Evolutionary conservation across 2,888 invertebrate species (phyloP).

Genomic region (Lypha dubia): DNA sequence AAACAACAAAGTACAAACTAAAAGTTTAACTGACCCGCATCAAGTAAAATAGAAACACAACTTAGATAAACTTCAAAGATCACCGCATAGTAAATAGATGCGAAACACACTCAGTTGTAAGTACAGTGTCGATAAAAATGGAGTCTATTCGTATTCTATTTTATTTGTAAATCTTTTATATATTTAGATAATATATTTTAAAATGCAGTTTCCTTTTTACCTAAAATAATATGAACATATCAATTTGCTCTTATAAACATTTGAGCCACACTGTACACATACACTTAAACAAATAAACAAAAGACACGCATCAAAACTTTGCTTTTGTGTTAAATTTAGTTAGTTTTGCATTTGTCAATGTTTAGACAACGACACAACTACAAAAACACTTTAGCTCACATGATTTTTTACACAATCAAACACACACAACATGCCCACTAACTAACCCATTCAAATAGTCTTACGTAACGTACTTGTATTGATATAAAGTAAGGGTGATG

Average conservation of each 20-base stretch:
- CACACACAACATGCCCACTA: no score
- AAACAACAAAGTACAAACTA: slow-evolving; percentile 54
- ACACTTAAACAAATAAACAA: slow-evolving; percentile 46
- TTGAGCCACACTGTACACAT: background rate
- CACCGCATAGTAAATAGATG: slow-evolving; percentile 56
- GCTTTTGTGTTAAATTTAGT: slow-evolving; percentile 69
- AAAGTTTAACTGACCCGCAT: slow-evolving; percentile 66
- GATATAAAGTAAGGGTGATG: slow-evolving; percentile 32
- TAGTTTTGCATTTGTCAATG: slow-evolving; percentile 71
- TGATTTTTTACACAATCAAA: background rate
- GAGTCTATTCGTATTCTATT: no score
- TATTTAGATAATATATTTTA: no score
- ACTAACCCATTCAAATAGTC: background rate
- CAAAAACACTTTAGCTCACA: slow-evolving; percentile 34
- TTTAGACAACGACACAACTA: slow-evolving; percentile 63
- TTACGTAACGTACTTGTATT: background rate
- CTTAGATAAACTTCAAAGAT: slow-evolving; percentile 66
- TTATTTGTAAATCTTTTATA: no score
- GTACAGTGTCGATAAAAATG: slow-evolving; percentile 7
- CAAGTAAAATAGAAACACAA: slow-evolving; percentile 51
- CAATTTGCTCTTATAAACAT: background rate
- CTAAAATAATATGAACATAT: background rate
- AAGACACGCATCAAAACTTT: slow-evolving; percentile 63
- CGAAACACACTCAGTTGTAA: background rate
- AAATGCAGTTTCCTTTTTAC: no score